phyloP scores from a whole-genome alignment of 1,140 invertebrate species.

The Thalassaphorura encarpata region DNA sequence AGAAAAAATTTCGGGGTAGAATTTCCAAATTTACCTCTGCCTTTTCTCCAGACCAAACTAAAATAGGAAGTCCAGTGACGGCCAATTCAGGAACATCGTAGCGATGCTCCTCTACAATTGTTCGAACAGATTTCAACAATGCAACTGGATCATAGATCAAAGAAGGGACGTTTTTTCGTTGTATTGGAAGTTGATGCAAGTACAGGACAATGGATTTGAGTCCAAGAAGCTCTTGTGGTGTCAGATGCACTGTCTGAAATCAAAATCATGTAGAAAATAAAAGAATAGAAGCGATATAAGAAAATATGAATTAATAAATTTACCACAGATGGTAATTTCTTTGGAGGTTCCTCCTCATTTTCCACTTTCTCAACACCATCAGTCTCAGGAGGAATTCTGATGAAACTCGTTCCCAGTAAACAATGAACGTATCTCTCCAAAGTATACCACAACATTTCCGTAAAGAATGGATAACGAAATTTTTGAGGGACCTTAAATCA shows the following conservation, averaged over 20 bases:
- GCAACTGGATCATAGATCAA: constrained; percentile 79
- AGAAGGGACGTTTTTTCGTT: constrained; percentile 85
- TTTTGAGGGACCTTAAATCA: constrained; percentile 94
- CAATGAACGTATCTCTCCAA: constrained; percentile 84
- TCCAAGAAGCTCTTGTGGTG: constrained; percentile 68
- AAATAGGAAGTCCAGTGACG: constrained; percentile 39
- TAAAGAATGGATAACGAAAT: constrained; percentile 95
- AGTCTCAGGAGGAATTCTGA: constrained; percentile 48
- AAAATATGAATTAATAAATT: background rate
- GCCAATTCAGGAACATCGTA: constrained; percentile 73
- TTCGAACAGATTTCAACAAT: constrained; percentile 76
- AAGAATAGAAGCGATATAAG: background rate
- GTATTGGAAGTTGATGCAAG: constrained; percentile 72
- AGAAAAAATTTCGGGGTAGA: background rate
- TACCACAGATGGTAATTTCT: constrained; percentile 23
- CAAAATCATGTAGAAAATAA: constrained; percentile 1
- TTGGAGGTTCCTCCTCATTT: constrained; percentile 8
- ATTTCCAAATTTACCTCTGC: constrained; percentile 19
- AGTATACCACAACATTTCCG: constrained; percentile 97
- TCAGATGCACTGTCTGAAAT: constrained; percentile 37
- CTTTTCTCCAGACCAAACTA: constrained; percentile 31
- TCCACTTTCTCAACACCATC: constrained; percentile 36
- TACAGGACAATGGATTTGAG: constrained; percentile 86
- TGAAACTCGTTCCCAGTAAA: constrained; percentile 69
- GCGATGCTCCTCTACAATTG: constrained; percentile 73